These are phyloP conservation scores for Cairina moschata DNA, from an alignment of 2,113 vertebrate genomes.

Conservation along the genomic window DNA sequence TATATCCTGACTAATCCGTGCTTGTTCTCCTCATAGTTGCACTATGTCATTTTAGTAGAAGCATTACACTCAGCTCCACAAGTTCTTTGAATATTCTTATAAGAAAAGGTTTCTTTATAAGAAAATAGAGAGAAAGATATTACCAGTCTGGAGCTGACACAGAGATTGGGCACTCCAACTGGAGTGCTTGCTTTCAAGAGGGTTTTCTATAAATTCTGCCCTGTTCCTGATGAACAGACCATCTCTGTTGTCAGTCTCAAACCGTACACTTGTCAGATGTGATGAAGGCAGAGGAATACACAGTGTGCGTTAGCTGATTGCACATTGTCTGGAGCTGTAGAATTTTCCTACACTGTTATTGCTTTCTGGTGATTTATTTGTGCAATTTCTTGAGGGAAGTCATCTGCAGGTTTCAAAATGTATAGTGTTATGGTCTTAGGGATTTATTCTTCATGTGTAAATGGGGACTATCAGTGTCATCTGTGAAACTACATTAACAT, in stretches of 20 bases:
- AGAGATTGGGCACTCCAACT: conserved; percentile 18
- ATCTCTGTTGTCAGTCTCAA: conserved; percentile 12
- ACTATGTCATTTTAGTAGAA: not conserved
- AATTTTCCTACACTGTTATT: conserved; percentile 32
- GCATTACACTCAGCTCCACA: not conserved
- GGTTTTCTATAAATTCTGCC: conserved; percentile 6
- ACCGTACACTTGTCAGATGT: not conserved
- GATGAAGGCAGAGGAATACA: conserved; percentile 40
- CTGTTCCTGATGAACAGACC: not conserved
- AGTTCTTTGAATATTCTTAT: not conserved
- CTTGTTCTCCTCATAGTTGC: not conserved
- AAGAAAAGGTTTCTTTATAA: not conserved
- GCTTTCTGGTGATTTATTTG: conserved; percentile 60
- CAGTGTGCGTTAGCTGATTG: conserved; percentile 20
- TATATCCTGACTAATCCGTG: not conserved
- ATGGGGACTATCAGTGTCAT: conserved; percentile 6
- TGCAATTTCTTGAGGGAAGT: conserved; percentile 50
- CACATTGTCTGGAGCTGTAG: conserved; percentile 46
- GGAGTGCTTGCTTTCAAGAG: conserved; percentile 14
- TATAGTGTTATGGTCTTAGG: not conserved
- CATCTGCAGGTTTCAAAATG: conserved; percentile 36
- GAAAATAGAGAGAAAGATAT: conserved; percentile 11
- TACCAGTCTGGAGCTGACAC: not conserved
- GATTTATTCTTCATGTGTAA: conserved; percentile 39
- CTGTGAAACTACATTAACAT: not conserved